phyloP scores from a whole-genome alignment of 2,797 vertebrate genomes.

The Enteromius paludinosus region DNA sequence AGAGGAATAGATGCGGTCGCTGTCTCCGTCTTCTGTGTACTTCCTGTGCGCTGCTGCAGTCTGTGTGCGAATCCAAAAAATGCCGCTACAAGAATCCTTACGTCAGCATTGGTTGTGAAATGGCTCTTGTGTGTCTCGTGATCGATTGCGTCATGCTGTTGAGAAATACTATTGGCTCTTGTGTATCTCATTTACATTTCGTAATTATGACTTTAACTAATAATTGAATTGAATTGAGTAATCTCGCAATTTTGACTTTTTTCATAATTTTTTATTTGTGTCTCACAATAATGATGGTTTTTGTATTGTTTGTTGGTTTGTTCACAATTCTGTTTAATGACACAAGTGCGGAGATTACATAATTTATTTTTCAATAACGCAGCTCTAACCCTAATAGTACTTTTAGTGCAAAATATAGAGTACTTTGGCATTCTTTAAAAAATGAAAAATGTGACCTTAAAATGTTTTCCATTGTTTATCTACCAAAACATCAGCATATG shows the following conservation, averaged over 20 bases:
- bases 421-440: neutral
- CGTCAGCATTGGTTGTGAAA: too few relatives aligned
- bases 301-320: neutral
- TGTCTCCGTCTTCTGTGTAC: too few relatives aligned
- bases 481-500: slow-evolving; percentile 1
- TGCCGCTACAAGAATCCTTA: too few relatives aligned
- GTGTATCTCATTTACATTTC: too few relatives aligned
- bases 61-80: too few relatives aligned
- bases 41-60: too few relatives aligned
- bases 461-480: neutral
- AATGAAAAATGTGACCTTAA: neutral
- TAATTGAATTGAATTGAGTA: too few relatives aligned
- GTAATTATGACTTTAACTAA: too few relatives aligned
- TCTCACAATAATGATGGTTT: neutral
- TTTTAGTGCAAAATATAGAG: neutral
- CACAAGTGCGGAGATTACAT: neutral
- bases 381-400: neutral
- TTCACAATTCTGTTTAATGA: neutral
- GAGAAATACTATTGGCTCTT: too few relatives aligned
- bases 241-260: neutral
- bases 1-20: too few relatives aligned
- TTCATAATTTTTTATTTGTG: neutral
- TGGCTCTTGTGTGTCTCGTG: too few relatives aligned
- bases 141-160: too few relatives aligned
- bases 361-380: neutral